These are phyloP conservation scores for Columba livia DNA, from an alignment of 2,113 vertebrate genomes.

Conservation along the genomic window DNA sequence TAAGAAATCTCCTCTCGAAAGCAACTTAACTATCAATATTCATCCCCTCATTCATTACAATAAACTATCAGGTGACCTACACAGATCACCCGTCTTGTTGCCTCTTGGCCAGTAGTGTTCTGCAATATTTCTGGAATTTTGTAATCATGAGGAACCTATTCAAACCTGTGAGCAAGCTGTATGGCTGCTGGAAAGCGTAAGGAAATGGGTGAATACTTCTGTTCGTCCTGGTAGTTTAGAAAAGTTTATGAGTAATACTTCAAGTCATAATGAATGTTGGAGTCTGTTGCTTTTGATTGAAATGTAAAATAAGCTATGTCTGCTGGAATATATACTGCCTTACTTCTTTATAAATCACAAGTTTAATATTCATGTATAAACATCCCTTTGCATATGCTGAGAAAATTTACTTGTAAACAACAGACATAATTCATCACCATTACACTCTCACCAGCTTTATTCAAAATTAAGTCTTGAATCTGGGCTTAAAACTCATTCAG, in stretches of 20 bases:
- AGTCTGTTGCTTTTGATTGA: slow-evolving; percentile 4
- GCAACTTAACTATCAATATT: background rate
- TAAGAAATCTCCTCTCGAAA: background rate
- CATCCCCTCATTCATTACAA: background rate
- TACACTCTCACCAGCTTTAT: background rate
- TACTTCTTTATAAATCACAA: background rate
- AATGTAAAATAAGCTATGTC: background rate
- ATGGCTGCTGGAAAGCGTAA: background rate
- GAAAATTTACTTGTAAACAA: background rate
- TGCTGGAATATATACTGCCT: background rate
- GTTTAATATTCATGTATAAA: slow-evolving; percentile 1
- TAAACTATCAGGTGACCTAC: background rate
- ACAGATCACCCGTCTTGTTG: background rate
- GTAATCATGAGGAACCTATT: background rate
- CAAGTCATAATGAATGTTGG: background rate
- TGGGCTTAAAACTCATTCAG: background rate
- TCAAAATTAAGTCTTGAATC: background rate
- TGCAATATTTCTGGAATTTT: background rate
- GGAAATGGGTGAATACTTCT: background rate
- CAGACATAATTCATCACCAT: background rate
- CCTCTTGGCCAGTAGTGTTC: background rate
- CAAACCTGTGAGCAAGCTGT: background rate
- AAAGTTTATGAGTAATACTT: background rate
- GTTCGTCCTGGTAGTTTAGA: background rate
- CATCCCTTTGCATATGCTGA: background rate